Evolutionary conservation across 53 echinoderm and acorn worm genomes (phyloP).

Genomic region (Holothuria scabra): DNA sequence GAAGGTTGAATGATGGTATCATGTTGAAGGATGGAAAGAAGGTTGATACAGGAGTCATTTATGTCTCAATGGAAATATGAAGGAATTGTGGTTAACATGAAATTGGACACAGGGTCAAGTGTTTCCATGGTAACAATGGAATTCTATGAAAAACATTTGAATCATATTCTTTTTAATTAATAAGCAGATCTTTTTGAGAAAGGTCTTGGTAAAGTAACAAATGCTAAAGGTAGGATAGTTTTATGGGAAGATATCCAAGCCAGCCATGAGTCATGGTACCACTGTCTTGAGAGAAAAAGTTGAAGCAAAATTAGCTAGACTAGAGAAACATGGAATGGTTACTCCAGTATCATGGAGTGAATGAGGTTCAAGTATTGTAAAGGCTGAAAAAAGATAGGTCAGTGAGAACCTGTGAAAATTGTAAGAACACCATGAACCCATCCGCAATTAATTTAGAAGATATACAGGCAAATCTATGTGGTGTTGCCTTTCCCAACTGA

Average conservation of each 20-base stretch:
- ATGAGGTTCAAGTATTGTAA: slow-evolving; percentile 61
- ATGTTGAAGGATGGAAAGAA: slow-evolving; percentile 5
- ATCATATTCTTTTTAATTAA: slow-evolving; percentile 30
- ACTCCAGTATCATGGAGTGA: slow-evolving; percentile 64
- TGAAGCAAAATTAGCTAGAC: slow-evolving; percentile 48
- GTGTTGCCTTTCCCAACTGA: slow-evolving; percentile 46
- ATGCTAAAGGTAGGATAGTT: slow-evolving; percentile 47
- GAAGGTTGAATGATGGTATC: too few species aligned
- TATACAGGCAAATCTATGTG: slow-evolving; percentile 57
- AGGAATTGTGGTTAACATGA: slow-evolving; percentile 32
- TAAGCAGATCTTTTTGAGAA: slow-evolving; percentile 26
- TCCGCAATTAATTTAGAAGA: slow-evolving; percentile 70
- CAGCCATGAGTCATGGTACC: slow-evolving; percentile 43
- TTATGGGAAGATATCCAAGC: slow-evolving; percentile 48
- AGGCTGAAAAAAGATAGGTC: slow-evolving; percentile 58
- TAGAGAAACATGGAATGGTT: slow-evolving; percentile 56
- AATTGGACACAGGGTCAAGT: slow-evolving; percentile 50
- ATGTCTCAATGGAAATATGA: slow-evolving; percentile 35
- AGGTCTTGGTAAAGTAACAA: slow-evolving; percentile 44
- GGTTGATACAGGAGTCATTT: slow-evolving; percentile 13
- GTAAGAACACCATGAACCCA: slow-evolving; percentile 61
- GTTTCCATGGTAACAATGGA: slow-evolving; percentile 30
- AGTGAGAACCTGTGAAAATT: slow-evolving; percentile 69
- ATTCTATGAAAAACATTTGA: slow-evolving; percentile 21
- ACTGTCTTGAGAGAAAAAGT: slow-evolving; percentile 54